Evolutionary conservation across 2,888 invertebrate species (phyloP).

Genomic region (Pheosia gnoma): DNA sequence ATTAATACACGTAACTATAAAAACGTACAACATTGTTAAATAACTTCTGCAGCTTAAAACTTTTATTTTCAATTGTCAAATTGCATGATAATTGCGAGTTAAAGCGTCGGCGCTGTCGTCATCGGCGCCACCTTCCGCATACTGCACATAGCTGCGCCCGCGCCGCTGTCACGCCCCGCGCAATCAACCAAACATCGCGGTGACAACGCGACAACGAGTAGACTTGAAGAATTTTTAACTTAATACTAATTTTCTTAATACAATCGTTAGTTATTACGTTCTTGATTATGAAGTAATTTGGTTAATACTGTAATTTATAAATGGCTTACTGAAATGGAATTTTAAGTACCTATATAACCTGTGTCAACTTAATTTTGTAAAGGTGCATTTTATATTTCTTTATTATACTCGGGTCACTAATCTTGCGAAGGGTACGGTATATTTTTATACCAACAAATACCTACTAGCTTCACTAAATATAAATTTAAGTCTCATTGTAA

Average conservation of each 20-base stretch:
- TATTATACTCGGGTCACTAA: no score
- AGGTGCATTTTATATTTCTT: no score
- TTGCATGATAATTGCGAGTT: slow-evolving; percentile 37
- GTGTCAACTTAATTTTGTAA: background rate
- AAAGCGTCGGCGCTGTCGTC: slow-evolving; percentile 36
- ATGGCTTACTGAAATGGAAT: background rate
- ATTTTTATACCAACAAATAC: no score
- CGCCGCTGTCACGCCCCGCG: slow-evolving; percentile 26
- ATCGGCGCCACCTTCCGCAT: slow-evolving; percentile 61
- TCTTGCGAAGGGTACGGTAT: no score
- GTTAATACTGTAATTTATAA: background rate
- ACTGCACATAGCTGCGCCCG: slow-evolving; percentile 57
- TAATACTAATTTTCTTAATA: background rate
- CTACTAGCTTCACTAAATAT: no score
- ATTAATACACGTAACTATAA: background rate
- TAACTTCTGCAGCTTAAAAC: slow-evolving; percentile 22
- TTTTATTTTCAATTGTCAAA: slow-evolving; percentile 26
- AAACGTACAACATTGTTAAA: slow-evolving; percentile 19
- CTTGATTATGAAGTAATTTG: background rate
- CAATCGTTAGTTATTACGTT: background rate
- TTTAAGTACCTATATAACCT: background rate
- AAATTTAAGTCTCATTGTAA: no score
- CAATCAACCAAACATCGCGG: slow-evolving; percentile 8
- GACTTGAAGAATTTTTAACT: background rate
- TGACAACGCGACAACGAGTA: slow-evolving; percentile 27